Evolutionary conservation across 2,113 vertebrate species (phyloP).

Genomic region (Ptilorrhoa leucosticta): DNA sequence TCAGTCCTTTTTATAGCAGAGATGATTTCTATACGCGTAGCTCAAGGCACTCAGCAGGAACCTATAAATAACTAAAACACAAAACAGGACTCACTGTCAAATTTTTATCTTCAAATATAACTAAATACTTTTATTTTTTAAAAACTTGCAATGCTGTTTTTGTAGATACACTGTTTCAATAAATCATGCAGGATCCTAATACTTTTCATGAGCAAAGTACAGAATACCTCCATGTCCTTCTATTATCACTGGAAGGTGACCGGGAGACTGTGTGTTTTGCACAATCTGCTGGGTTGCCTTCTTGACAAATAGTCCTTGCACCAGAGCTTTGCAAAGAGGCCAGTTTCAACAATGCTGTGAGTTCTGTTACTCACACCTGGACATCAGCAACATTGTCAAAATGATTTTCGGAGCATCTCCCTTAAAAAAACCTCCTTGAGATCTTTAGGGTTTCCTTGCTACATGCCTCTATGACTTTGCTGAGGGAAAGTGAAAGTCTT

Average conservation of each 20-base stretch:
- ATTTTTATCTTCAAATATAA: constrained; percentile 1
- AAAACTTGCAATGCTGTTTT: neutral
- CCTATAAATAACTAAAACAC: constrained; percentile 20
- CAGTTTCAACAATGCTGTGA: rapidly evolving
- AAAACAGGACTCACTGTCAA: neutral
- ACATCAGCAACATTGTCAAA: neutral
- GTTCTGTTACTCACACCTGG: neutral
- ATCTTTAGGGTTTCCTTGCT: neutral
- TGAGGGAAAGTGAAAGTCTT: neutral
- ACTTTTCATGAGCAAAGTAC: neutral
- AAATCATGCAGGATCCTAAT: neutral
- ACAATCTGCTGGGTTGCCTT: neutral
- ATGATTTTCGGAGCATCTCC: neutral
- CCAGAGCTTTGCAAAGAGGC: neutral
- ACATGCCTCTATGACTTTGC: neutral
- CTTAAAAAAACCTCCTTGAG: neutral
- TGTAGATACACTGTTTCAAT: neutral
- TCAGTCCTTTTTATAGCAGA: neutral
- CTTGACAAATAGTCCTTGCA: neutral
- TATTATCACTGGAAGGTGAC: neutral
- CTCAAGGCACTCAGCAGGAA: neutral
- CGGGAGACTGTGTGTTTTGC: neutral
- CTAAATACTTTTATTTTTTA: neutral
- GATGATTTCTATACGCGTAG: neutral
- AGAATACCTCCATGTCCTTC: neutral